Evolutionary conservation across 2,888 invertebrate genomes (phyloP), one percentile per base, ranked within the genome.

Genomic region (Drosophila tripunctata): DNA sequence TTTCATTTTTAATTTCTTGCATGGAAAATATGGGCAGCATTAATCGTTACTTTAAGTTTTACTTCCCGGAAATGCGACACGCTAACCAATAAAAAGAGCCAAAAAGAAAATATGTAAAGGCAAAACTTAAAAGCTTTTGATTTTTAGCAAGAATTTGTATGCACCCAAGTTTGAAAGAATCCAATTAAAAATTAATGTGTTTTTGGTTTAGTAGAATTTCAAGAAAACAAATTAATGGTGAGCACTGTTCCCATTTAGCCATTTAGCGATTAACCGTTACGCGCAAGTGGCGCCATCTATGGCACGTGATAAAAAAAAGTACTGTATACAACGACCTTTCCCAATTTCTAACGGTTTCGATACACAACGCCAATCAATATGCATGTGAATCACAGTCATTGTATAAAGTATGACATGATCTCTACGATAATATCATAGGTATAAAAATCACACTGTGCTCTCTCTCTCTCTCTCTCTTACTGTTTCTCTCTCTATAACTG

Each of bases 31-130:
- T 36, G 4, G 33, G 12, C 10, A 19, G 35, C 8, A 31, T 12
- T 19, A 19, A 43, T 14, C 12, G 6, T 21, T 38, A 40, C 48
- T 10, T 45, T 51, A 69, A 63, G 27, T 17, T 27, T 24, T 24
- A 56, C 62, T 75, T 75, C 75, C 71, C 67, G 74, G 74, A 74
- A 74, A 67, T 71, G 58, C 58, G 52, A 45, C 62, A 66, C 52
- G 31, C 50, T 50, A 48, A 35, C 43, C 30, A 36, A 27, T 38
- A 38, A 38, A 24, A 2, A 12, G 10, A 44, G 22, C 22, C 19
- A 56, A 63, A 51, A 41, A 63, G 62, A 63, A 41, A 61, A n/a
- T n/a, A n/a, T n/a, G n/a, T n/a, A n/a, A n/a, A n/a, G n/a, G n/a
- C n/a, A n/a, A n/a, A n/a, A n/a, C n/a, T n/a, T n/a, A n/a, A n/a